Evolutionary conservation across 2,113 vertebrate genomes (phyloP).

Genomic region (Tilapia sparmanii): DNA sequence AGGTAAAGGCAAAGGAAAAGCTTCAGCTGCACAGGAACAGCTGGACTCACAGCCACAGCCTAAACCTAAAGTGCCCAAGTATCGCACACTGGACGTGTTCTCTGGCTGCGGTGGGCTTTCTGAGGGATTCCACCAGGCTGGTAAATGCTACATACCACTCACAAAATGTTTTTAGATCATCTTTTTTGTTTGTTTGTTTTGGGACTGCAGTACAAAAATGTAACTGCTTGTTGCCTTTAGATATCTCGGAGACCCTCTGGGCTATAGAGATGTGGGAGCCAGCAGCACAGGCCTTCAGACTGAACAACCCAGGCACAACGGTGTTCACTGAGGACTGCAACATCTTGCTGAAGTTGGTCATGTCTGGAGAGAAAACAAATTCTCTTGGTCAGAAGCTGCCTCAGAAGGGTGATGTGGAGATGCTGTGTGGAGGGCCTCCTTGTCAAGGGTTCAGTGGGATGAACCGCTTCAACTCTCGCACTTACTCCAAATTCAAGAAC

Average conservation of each 20-base stretch:
- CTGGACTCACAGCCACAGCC: slow-evolving; percentile 61
- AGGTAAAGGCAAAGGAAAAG: slow-evolving; percentile 86
- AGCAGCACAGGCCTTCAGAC: slow-evolving; percentile 89
- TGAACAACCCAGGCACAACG: slow-evolving; percentile 87
- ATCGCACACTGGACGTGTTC: slow-evolving; percentile 90
- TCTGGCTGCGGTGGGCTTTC: slow-evolving; percentile 93
- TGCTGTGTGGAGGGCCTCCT: slow-evolving; percentile 91
- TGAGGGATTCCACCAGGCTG: slow-evolving; percentile 96
- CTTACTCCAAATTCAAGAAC: slow-evolving; percentile 98
- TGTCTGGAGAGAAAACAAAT: slow-evolving; percentile 88
- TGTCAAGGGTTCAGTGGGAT: slow-evolving; percentile 98
- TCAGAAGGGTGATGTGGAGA: slow-evolving; percentile 92
- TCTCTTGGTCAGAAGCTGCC: slow-evolving; percentile 87
- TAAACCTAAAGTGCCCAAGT: slow-evolving; percentile 67
- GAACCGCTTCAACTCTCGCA: slow-evolving; percentile 98
- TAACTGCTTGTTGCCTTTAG: not conserved
- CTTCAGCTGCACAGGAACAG: slow-evolving; percentile 55
- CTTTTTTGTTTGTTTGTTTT: not conserved
- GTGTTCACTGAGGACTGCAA: slow-evolving; percentile 99
- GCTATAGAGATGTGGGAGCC: slow-evolving; percentile 99
- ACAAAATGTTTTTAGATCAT: not conserved
- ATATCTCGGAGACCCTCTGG: slow-evolving; percentile 82
- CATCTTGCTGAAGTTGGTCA: slow-evolving; percentile 89
- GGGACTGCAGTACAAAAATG: rapidly evolving
- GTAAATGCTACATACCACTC: slow-evolving; percentile 46